A percentile compares a stretch with the other conserved stretches of the same genome.
phyloP scores from a whole-genome alignment of 2,797 vertebrate species.

The Thamnophis elegans region DNA sequence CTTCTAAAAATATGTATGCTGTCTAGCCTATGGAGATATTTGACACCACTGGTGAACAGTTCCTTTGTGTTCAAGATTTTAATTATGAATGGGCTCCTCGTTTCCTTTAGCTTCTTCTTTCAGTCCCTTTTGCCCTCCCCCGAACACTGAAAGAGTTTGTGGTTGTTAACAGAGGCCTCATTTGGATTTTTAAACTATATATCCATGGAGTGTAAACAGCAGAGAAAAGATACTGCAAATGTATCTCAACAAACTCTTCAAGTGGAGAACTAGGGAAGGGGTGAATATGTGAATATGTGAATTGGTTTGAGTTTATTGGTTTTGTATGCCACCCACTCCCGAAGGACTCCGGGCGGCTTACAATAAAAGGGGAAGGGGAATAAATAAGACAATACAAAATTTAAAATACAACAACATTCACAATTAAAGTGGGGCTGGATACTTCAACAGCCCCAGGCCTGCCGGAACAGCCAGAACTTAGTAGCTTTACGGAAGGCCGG shows the following conservation, averaged over 20 bases:
- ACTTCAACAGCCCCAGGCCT: too few species aligned
- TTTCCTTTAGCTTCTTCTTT: constrained; percentile 22
- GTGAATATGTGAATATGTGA: constrained; percentile 41
- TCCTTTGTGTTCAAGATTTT: constrained; percentile 13
- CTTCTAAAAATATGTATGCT: constrained; percentile 49
- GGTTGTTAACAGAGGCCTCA: constrained; percentile 8
- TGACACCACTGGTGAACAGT: constrained; percentile 17
- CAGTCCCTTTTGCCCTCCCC: background rate
- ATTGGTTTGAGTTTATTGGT: too few species aligned
- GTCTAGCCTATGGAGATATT: constrained; percentile 26
- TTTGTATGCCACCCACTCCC: too few species aligned
- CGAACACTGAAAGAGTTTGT: constrained; percentile 34
- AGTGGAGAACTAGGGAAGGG: background rate
- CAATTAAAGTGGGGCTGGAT: too few species aligned
- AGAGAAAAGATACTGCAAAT: constrained; percentile 29
- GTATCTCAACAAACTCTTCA: background rate
- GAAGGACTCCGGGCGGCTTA: too few species aligned
- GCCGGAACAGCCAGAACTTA: too few species aligned
- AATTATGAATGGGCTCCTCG: constrained; percentile 24
- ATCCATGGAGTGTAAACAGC: background rate
- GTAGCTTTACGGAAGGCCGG: too few species aligned
- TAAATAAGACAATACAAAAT: too few species aligned
- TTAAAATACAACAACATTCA: too few species aligned
- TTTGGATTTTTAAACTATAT: background rate
- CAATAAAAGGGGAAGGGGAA: too few species aligned